Conservation (phyloP, 1,140 invertebrate species). For the Listronotus oregonensis region DNA sequence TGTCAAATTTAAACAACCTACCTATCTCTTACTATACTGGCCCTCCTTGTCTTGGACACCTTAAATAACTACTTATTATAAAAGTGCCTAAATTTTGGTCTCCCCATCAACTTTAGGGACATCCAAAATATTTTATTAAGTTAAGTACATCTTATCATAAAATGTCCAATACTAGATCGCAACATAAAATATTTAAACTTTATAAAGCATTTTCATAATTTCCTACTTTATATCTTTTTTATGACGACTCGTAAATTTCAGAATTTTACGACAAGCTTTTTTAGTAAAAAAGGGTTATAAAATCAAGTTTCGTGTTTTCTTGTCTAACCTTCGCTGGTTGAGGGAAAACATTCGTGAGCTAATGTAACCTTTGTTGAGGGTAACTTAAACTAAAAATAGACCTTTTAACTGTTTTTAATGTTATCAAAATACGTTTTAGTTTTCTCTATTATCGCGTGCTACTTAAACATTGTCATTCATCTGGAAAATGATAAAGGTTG, state of each 20-base stretch:
- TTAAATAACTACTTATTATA: too few species aligned
- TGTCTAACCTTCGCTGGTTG: background rate
- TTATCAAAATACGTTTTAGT: constrained; percentile 5
- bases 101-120: too few species aligned
- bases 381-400: background rate
- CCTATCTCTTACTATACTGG: too few species aligned
- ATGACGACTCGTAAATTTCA: background rate
- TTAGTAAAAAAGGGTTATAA: background rate
- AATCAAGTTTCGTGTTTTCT: constrained; percentile 12
- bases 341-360: constrained; percentile 5
- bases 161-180: too few species aligned
- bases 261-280: background rate
- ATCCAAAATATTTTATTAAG: too few species aligned
- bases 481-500: background rate
- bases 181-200: too few species aligned
- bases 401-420: constrained; percentile 4
- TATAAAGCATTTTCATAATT: too few species aligned
- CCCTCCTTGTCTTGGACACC: too few species aligned
- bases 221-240: background rate
- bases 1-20: too few species aligned
- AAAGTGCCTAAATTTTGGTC: too few species aligned
- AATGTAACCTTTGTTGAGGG: background rate
- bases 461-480: background rate
- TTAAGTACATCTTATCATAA: too few species aligned
- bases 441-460: background rate